Conservation (phyloP, 2,797 vertebrate species). For the Martes flavigula region DNA sequence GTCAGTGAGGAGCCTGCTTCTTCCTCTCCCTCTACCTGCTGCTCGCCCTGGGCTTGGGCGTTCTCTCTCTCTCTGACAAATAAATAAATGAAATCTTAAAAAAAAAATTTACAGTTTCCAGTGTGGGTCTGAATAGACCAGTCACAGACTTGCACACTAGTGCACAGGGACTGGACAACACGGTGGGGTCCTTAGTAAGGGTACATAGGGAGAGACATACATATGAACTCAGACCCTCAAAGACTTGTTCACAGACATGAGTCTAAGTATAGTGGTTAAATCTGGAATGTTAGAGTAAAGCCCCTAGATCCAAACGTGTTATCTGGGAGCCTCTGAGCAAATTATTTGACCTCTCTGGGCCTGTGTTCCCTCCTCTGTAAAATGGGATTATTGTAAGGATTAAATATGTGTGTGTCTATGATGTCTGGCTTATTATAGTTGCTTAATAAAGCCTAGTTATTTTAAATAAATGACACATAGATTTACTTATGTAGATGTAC, state of each 20-base stretch:
- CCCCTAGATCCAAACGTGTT: background rate
- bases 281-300: background rate
- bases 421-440: background rate
- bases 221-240: background rate
- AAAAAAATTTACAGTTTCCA: background rate
- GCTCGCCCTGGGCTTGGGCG: no score
- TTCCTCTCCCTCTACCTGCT: no score
- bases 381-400: background rate
- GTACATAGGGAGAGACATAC: no score
- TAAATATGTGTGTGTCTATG: background rate
- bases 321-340: background rate
- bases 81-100: no score
- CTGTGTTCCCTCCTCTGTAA: background rate
- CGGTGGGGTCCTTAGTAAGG: background rate
- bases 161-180: background rate
- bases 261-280: background rate
- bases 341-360: background rate
- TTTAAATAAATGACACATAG: background rate
- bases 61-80: no score
- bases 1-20: no score
- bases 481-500: background rate
- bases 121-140: background rate
- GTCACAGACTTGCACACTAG: background rate
- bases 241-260: background rate
- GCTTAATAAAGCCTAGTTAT: background rate